Evolutionary conservation across 1,140 invertebrate species (phyloP), one percentile per base, ranked within the genome.

Genomic region (Tetragonula clypearis): DNA sequence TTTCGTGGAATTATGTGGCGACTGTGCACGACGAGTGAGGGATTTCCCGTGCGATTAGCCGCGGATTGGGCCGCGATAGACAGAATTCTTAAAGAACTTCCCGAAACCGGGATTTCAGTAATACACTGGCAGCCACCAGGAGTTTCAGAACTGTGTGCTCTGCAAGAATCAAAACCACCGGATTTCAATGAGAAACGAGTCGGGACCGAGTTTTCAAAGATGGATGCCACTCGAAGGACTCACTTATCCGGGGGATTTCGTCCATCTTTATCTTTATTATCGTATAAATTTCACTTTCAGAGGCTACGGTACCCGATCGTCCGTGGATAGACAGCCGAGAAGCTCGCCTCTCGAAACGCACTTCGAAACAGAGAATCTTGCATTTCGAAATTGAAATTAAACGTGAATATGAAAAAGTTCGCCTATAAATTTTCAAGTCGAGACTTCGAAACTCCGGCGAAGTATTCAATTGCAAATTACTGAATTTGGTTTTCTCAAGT

Each of bases 61-160:
- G 41, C 41, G 73, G 73, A 77, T 82, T 17, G 66, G 66, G 1
- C n/a, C 19, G 35, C 15, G 75, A 80, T 35, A 58, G 72, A 79
- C 56, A 60, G 72, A 89, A 89, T 82, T 85, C 77, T 53, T 14
- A 23, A 62, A 79, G 74, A 68, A 82, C 65, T 78, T 87, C 76
- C 19, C 58, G 75, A 55, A 53, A 23, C 60, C 0, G 75, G 49
- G 87, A 86, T 85, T 79, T 35, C n/a, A 26, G 23, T 66, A 80
- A 88, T 88, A 89, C 26, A 35, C 73, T 86, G 66, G 55, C 79
- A 75, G 72, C 58, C 9, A 49, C 8, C 41, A 8, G 68, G 82
- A 90, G 85, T 87, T 86, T 69, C 72, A 55, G 71, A 85, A 89
- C 79, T 89, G 87, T 85, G 79, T 58, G 79, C 41, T 71, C 82